Percentiles rank a stretch among this genome's conserved stretches.
These are phyloP conservation scores for Julus scanicus DNA, from an alignment of 2,888 invertebrate species.

Conservation along the genomic window DNA sequence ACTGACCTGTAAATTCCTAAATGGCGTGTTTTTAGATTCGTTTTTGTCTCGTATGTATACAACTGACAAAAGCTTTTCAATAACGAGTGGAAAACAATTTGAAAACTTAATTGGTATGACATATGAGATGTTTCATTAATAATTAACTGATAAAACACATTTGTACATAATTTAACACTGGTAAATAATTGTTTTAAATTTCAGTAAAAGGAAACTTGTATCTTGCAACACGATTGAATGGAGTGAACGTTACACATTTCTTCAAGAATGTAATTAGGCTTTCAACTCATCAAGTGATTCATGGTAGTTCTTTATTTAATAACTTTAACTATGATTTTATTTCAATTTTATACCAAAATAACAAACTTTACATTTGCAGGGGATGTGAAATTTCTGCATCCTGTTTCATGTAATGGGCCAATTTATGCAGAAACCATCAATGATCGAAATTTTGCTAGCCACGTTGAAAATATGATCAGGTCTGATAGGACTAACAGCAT, in stretches of 20 bases:
- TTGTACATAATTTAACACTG: too few relatives aligned
- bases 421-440: not conserved
- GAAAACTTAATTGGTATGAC: not conserved
- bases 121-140: not conserved
- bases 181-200: not conserved
- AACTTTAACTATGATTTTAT: not conserved
- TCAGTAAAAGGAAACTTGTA: slow-evolving; percentile 49
- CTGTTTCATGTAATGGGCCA: slow-evolving; percentile 40
- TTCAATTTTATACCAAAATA: not conserved
- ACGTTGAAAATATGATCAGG: slow-evolving; percentile 21
- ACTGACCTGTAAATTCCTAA: not conserved
- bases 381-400: slow-evolving; percentile 38
- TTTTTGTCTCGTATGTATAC: not conserved
- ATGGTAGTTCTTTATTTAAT: not conserved
- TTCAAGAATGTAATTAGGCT: slow-evolving; percentile 34
- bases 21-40: not conserved
- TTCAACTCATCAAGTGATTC: slow-evolving; percentile 49
- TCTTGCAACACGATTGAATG: slow-evolving; percentile 10
- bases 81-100: not conserved
- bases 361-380: not conserved
- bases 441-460: not conserved
- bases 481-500: not conserved
- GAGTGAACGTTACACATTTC: slow-evolving; percentile 34
- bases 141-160: not conserved
- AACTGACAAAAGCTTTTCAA: not conserved